These are phyloP conservation scores for Schizaphis graminum DNA, from an alignment of 2,888 invertebrate genomes.

Conservation along the genomic window DNA sequence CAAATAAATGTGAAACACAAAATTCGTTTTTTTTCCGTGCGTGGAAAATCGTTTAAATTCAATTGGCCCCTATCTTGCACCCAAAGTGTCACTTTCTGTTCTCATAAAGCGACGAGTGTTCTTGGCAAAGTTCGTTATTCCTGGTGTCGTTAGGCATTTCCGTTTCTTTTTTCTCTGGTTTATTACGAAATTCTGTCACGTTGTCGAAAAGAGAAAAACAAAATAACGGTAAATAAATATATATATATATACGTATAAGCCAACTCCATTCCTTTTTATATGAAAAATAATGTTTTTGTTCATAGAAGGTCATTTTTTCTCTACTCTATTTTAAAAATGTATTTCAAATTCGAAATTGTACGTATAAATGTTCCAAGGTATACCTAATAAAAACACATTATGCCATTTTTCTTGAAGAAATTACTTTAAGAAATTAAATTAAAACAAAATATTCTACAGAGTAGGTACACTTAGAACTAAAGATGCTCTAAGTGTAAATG, in stretches of 20 bases:
- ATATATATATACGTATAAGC: slow-evolving; percentile 6
- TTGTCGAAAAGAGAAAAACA: slow-evolving; percentile 46
- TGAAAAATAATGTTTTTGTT: slow-evolving; percentile 38
- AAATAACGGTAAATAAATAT: slow-evolving; percentile 1
- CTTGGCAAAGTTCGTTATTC: slow-evolving; percentile 56
- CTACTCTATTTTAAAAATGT: slow-evolving; percentile 13
- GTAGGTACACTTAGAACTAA: neutral
- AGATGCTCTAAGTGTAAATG: neutral
- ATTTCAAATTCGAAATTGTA: neutral
- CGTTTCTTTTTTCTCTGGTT: slow-evolving; percentile 32
- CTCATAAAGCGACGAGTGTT: slow-evolving; percentile 54
- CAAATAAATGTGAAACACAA: neutral
- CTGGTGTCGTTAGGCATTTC: slow-evolving; percentile 56
- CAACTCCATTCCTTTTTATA: neutral
- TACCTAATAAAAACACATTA: neutral
- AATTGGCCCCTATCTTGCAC: slow-evolving; percentile 39
- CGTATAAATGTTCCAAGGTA: neutral
- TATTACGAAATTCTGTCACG: slow-evolving; percentile 58
- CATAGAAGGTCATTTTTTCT: neutral
- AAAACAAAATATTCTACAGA: neutral
- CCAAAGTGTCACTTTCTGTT: slow-evolving; percentile 55
- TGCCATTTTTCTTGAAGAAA: neutral
- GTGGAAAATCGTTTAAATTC: slow-evolving; percentile 60
- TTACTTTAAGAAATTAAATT: neutral
- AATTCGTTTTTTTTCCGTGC: slow-evolving; percentile 34